Conservation (phyloP, 2,797 vertebrate species). For the Hippopotamyrus pictus region DNA sequence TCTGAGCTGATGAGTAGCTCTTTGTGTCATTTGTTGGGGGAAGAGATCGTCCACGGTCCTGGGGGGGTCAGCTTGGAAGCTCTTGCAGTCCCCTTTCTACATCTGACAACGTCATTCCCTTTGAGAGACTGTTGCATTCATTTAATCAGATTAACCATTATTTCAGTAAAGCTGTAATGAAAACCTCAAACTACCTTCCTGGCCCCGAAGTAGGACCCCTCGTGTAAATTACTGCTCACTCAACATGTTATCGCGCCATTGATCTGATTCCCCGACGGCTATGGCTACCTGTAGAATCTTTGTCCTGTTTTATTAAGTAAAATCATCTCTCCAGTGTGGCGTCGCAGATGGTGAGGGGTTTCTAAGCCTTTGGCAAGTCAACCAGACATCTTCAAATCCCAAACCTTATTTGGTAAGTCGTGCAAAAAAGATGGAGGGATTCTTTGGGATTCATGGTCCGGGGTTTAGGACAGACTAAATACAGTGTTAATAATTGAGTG, state of each 20-base stretch:
- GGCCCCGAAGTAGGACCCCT: neutral
- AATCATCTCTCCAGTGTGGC: conserved; percentile 68
- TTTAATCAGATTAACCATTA: neutral
- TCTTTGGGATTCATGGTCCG: neutral
- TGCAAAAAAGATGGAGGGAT: neutral
- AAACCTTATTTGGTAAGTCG: conserved; percentile 90
- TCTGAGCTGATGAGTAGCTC: neutral
- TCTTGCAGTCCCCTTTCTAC: neutral
- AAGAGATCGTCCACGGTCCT: neutral
- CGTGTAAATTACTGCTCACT: neutral
- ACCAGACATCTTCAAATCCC: conserved; percentile 88
- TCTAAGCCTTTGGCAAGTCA: conserved; percentile 97
- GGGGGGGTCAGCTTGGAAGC: neutral
- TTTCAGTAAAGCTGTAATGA: neutral
- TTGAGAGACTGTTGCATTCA: neutral
- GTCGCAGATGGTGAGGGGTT: conserved; percentile 95
- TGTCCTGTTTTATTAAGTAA: neutral
- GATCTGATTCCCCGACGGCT: neutral
- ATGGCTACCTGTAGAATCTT: neutral
- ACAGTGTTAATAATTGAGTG: neutral
- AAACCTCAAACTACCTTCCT: neutral
- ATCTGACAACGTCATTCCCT: neutral
- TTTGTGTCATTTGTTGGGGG: neutral
- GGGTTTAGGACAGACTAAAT: neutral
- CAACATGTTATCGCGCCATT: neutral